phyloP scores from a whole-genome alignment of 1,140 invertebrate species.

The Steinernema khuongi region DNA sequence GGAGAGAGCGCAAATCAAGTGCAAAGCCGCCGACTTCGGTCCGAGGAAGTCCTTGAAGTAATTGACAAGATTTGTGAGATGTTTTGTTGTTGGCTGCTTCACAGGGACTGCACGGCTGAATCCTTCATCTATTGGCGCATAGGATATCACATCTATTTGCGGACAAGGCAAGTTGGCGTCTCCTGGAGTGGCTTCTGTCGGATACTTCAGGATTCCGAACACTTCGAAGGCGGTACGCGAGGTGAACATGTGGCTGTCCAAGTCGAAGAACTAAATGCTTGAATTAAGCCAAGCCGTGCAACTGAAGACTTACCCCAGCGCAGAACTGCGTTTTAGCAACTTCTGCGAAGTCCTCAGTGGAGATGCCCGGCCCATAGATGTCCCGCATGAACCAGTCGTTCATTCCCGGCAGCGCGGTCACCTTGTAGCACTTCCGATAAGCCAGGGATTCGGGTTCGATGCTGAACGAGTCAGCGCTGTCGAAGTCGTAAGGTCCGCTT shows the following conservation, averaged over 20 bases:
- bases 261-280: not conserved
- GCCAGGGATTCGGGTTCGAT: not conserved
- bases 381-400: not conserved
- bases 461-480: not conserved
- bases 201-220: not conserved
- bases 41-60: constrained; percentile 2
- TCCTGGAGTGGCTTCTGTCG: not conserved
- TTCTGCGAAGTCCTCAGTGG: not conserved
- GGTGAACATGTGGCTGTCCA: not conserved
- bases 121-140: not conserved
- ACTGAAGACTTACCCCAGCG: not conserved
- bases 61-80: not conserved
- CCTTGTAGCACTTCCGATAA: not conserved
- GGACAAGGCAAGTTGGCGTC: not conserved
- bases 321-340: not conserved
- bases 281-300: not conserved
- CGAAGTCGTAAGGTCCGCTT: not conserved
- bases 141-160: not conserved
- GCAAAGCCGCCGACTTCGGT: not conserved
- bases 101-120: not conserved
- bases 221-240: not conserved
- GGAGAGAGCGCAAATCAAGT: not conserved
- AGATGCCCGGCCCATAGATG: not conserved
- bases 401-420: not conserved
- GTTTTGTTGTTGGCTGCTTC: not conserved